Conservation (phyloP, 2,113 vertebrate species). For the Strigops habroptila region DNA sequence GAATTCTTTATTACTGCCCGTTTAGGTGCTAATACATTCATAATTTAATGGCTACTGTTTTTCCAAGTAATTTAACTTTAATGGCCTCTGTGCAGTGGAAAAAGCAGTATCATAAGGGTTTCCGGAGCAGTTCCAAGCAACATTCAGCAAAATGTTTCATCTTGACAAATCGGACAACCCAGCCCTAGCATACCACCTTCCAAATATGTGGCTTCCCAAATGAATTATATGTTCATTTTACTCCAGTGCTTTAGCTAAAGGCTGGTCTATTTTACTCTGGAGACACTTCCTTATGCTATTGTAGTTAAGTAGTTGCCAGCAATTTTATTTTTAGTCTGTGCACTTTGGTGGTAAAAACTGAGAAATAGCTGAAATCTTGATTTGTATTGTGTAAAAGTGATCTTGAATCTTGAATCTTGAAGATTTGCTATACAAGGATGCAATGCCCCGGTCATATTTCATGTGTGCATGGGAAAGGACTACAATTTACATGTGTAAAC, state of each 20-base stretch:
- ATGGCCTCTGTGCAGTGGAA: neutral
- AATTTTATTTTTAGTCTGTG: constrained; percentile 24
- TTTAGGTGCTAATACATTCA: neutral
- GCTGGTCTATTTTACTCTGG: constrained; percentile 31
- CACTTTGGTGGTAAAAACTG: neutral
- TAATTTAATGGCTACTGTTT: constrained; percentile 19
- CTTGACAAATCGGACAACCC: neutral
- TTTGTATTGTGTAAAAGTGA: neutral
- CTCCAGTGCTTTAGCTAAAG: neutral
- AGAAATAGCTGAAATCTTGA: neutral
- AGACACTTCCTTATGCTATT: neutral
- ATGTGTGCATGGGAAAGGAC: neutral
- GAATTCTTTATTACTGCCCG: neutral
- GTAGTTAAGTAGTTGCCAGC: neutral
- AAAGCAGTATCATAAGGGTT: neutral
- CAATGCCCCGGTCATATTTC: neutral
- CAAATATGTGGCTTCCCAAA: neutral
- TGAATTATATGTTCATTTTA: constrained; percentile 10
- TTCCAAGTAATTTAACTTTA: constrained; percentile 33
- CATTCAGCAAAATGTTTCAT: neutral
- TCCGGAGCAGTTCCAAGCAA: neutral
- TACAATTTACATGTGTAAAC: neutral
- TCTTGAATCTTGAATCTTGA: neutral
- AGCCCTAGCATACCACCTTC: neutral
- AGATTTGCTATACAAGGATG: neutral